A percentile compares a stretch with the other conserved stretches of the same genome.
phyloP scores from a whole-genome alignment of 2,113 vertebrate species.

The Podarcis muralis region DNA sequence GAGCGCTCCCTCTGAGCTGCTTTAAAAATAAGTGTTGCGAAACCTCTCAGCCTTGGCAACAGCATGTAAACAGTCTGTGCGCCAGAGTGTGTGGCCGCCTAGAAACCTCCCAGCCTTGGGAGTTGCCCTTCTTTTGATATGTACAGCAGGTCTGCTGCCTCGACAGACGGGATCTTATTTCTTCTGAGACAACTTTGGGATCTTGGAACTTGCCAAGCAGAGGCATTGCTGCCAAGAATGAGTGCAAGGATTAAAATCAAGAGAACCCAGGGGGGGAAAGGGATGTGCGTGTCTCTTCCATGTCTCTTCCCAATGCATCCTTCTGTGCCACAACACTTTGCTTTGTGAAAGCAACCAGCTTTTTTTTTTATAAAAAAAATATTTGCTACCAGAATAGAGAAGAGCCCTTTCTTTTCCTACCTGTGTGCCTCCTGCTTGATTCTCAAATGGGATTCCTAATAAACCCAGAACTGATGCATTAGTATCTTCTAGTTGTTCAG shows the following conservation, averaged over 20 bases:
- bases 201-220: constrained; percentile 30
- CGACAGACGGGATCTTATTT: background rate
- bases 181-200: background rate
- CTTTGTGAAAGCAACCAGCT: background rate
- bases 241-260: background rate
- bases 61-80: background rate
- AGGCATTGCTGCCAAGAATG: constrained; percentile 21
- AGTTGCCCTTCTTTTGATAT: background rate
- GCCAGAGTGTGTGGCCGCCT: background rate
- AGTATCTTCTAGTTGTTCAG: background rate
- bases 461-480: background rate
- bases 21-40: background rate
- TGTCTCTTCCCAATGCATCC: background rate
- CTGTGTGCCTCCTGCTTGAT: background rate
- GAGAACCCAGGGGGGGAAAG: background rate
- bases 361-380: background rate
- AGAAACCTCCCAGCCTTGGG: constrained; percentile 32
- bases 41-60: constrained; percentile 37
- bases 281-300: no score
- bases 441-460: background rate
- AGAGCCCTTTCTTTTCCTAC: background rate
- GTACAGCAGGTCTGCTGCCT: constrained; percentile 36
- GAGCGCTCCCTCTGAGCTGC: constrained; percentile 38
- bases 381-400: background rate
- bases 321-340: background rate